A percentile compares a stretch with the other conserved stretches of the same genome.
These are phyloP conservation scores for Calliopsis andreniformis DNA, from an alignment of 1,140 invertebrate species.

Conservation along the genomic window DNA sequence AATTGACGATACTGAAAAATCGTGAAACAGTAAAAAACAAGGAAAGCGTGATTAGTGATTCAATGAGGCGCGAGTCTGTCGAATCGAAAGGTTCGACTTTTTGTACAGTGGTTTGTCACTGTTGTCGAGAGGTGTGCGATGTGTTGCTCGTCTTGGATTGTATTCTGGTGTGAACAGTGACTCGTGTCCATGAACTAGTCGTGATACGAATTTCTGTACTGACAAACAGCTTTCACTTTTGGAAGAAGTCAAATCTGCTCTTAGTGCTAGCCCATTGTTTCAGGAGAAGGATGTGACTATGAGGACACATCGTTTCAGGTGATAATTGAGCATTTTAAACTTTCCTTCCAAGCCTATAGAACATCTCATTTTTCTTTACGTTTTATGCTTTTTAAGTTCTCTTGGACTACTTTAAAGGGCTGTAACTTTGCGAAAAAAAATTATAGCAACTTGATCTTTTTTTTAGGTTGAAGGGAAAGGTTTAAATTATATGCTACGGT, in stretches of 20 bases:
- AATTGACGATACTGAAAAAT: not conserved
- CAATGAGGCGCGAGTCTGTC: not conserved
- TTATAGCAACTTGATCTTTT: too few relatives aligned
- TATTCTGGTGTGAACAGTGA: not conserved
- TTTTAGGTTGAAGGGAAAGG: too few relatives aligned
- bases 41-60: not conserved
- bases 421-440: too few relatives aligned
- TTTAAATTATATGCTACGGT: too few relatives aligned
- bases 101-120: not conserved
- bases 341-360: too few relatives aligned
- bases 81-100: not conserved
- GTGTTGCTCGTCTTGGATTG: not conserved
- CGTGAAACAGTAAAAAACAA: not conserved
- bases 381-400: too few relatives aligned
- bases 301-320: not conserved
- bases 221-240: constrained; percentile 19
- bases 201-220: constrained; percentile 1
- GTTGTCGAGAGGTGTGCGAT: not conserved
- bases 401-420: too few relatives aligned
- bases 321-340: too few relatives aligned
- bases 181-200: constrained; percentile 1
- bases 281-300: not conserved
- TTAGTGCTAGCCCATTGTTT: not conserved
- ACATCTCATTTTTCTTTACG: too few relatives aligned
- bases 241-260: too few relatives aligned